phyloP scores from a whole-genome alignment of 1,140 invertebrate genomes.

The Colletes latitarsis region DNA sequence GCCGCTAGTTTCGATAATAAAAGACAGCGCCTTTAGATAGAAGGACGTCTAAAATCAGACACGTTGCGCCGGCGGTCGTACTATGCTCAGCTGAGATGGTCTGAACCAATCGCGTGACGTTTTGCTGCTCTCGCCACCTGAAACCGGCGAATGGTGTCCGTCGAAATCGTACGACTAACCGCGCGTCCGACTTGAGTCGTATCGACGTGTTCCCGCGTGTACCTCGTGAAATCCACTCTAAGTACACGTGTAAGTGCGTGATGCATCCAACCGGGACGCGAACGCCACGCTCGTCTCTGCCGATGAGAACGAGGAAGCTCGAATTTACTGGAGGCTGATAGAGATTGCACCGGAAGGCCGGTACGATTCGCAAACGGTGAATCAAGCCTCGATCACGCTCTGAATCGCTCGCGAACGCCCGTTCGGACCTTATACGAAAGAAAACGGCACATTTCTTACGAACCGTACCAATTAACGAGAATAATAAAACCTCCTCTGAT shows the following conservation, averaged over 20 bases:
- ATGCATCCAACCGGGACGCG: neutral
- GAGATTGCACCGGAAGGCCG: neutral
- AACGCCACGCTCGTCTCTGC: neutral
- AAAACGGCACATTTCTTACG: neutral
- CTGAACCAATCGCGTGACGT: conserved; percentile 71
- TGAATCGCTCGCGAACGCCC: neutral
- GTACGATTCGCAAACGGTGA: neutral
- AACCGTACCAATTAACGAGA: too few species aligned
- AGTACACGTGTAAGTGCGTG: neutral
- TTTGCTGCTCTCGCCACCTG: conserved; percentile 75
- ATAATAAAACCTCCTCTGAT: too few species aligned
- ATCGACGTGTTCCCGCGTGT: conserved; percentile 55
- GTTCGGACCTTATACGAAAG: neutral
- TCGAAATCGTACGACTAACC: conserved; percentile 8
- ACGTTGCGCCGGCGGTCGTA: conserved; percentile 20
- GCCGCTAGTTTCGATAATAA: conserved; percentile 2
- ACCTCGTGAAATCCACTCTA: neutral
- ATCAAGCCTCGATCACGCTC: conserved; percentile 6
- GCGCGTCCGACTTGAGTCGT: conserved; percentile 43
- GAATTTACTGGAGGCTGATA: neutral
- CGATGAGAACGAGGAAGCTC: neutral
- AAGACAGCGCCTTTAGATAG: conserved; percentile 9
- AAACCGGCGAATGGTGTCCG: conserved; percentile 62
- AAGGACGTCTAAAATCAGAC: conserved; percentile 32
- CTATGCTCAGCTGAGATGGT: conserved; percentile 73